Evolutionary conservation across 2,888 invertebrate genomes (phyloP), one percentile per base, ranked within the genome.

Genomic region (Drosophila yooni): DNA sequence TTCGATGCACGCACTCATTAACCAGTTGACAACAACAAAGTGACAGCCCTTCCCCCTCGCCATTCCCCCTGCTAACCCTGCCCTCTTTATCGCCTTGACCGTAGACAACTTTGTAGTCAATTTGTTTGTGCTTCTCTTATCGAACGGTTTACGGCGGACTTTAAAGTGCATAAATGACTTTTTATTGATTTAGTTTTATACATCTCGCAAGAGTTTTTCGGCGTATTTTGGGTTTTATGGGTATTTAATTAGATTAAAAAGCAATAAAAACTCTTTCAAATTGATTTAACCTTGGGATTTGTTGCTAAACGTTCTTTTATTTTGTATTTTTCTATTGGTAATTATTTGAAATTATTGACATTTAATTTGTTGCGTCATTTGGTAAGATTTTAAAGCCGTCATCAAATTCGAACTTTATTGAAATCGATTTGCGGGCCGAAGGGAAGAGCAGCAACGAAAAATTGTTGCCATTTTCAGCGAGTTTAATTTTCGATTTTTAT

Each of bases 401-500:
- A 82, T 74, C 71, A 80, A 82, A 80, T 75, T 87, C 74, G 36
- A 78, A 84, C 76, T 87, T 87, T 84, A 87, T 84, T 87, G 88
- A 82, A 82, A 87, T 84, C 87, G 84, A 87, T 87, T 83, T 73
- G 71, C 50, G 43, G 46, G 18, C 18, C 38, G 31, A 38, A 21
- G 40, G 29, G 52, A 52, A 25, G n/a, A 27, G 66, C 5, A 34
- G 53, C 38, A 67, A 56, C 48, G 59, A 75, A 46, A 72, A 70
- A 74, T 73, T 82, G 82, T 82, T 78, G 83, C 87, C 83, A 87
- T 80, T 87, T 81, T 66, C 70, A 73, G 68, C 36, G 84, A 82
- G 82, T 84, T 84, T 87, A 84, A 87, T 84, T 84, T 76, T 84
- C 84, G 84, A 87, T 87, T 87, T 84, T 84, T 84, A 87, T 84